Evolutionary conservation across 64 coral and sea anemone genomes (phyloP).

Genomic region (Catalaphyllia jardinei): DNA sequence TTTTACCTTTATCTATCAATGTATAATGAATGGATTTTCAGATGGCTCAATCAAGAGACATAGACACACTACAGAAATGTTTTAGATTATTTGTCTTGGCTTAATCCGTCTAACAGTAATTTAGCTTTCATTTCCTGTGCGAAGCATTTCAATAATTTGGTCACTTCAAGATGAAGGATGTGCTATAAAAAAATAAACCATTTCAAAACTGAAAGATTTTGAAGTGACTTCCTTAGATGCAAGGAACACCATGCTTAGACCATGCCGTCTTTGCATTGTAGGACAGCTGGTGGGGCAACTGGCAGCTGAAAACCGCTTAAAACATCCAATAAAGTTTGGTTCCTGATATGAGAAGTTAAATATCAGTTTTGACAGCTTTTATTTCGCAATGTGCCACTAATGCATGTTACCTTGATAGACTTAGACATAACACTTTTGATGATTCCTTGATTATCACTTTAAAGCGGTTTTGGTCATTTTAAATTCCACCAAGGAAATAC

Average conservation of each 20-base stretch:
- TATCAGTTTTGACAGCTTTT: too few species aligned
- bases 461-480: too few species aligned
- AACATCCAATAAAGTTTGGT: too few species aligned
- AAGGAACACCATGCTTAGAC: not conserved
- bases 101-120: not conserved
- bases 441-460: too few species aligned
- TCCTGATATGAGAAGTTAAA: too few species aligned
- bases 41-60: not conserved
- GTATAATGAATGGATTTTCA: not conserved
- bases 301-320: too few species aligned
- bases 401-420: too few species aligned
- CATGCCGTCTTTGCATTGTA: too few species aligned
- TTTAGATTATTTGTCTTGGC: constrained; percentile 3
- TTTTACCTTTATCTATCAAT: not conserved
- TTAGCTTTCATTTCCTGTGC: constrained; percentile 23
- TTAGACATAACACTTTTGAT: too few species aligned
- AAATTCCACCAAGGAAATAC: too few species aligned
- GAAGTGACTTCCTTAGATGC: not conserved
- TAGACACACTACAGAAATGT: not conserved
- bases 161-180: not conserved
- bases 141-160: constrained; percentile 30
- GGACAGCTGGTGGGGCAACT: too few species aligned
- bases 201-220: not conserved
- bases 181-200: not conserved
- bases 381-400: too few species aligned